These are phyloP conservation scores for Caradrina kadenii DNA, from an alignment of 2,888 invertebrate species.

Conservation along the genomic window DNA sequence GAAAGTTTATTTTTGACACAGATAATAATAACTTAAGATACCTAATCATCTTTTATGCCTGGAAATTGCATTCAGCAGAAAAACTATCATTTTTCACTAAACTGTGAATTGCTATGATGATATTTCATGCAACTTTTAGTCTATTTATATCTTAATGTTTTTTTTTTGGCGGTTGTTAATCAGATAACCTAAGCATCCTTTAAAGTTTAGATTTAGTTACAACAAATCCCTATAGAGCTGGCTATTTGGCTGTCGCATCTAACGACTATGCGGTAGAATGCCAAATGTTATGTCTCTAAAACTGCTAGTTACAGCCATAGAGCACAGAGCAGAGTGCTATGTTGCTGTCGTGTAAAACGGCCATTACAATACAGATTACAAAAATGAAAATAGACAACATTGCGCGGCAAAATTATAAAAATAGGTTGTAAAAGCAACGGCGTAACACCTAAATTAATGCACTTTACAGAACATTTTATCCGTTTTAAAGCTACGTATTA, in stretches of 20 bases:
- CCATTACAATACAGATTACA: slow-evolving; percentile 14
- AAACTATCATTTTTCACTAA: neutral
- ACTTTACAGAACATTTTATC: slow-evolving; percentile 51
- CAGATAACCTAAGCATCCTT: too few species aligned
- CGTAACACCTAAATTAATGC: slow-evolving; percentile 51
- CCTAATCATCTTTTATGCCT: neutral
- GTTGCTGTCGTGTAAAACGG: neutral
- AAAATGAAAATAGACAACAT: slow-evolving; percentile 19
- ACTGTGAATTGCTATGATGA: neutral
- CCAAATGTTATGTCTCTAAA: slow-evolving; percentile 4
- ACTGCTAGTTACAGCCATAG: neutral
- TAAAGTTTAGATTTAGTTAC: neutral
- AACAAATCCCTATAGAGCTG: neutral
- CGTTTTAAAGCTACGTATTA: slow-evolving; percentile 55
- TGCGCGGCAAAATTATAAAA: slow-evolving; percentile 8
- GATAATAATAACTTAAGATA: neutral
- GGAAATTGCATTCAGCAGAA: neutral
- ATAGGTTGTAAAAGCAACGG: slow-evolving; percentile 14
- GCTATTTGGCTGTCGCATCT: slow-evolving; percentile 3
- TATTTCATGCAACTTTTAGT: too few species aligned
- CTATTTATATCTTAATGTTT: neutral
- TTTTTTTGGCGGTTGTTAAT: too few species aligned
- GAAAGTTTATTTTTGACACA: slow-evolving; percentile 10
- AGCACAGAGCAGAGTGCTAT: slow-evolving; percentile 1
- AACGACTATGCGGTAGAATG: neutral